Evolutionary conservation across 2,113 vertebrate genomes (phyloP), one percentile per base, ranked within the genome.

Genomic region (Bungarus multicinctus): DNA sequence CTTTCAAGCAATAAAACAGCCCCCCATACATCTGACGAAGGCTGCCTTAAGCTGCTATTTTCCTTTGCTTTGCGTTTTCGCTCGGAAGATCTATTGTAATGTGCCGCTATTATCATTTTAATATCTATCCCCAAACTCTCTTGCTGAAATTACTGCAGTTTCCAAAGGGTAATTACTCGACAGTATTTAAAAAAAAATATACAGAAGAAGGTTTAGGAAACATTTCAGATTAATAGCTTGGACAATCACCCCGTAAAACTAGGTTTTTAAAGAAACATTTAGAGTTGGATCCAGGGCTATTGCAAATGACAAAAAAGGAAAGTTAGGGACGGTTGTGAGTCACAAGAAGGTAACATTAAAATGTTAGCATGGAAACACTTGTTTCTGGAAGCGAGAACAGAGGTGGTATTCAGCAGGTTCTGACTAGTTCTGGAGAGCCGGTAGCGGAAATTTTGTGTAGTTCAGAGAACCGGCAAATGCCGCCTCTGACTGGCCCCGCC

Each of bases 101-200:
- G n/a, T 53, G 30, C 43, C 6, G 27, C 11, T 60, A 39, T 9
- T 92, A 54, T 87, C 74, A 50, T 94, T 95, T 93, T 53, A 95
- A 93, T 93, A 93, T 6, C 58, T 0, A 30, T 90, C 88, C 12
- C 69, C 23, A 94, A 93, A 45, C 1, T 92, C 91, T 95, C 34
- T 87, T 91, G 25, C 4, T 93, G 64, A 91, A 91, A 12, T 85
- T 90, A 45, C 4, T 58, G 45, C 12, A 93, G 43, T 52, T 92
- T 94, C 87, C 90, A 50, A 94, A 94, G 87, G 39, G 52, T 53
- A 95, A 34, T 0, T 95, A 30, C 64, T 94, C 81, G 74, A 5
- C 47, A 92, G 55, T 93, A 90, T 86, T 54, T 22, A 25, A 6
- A 9, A 47, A 54, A 30, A 23, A 52, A 87, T 50, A 88, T 58